Percentiles rank a stretch among this genome's conserved stretches.
phyloP scores from a whole-genome alignment of 2,113 vertebrate genomes.

The Parotia lawesii region DNA sequence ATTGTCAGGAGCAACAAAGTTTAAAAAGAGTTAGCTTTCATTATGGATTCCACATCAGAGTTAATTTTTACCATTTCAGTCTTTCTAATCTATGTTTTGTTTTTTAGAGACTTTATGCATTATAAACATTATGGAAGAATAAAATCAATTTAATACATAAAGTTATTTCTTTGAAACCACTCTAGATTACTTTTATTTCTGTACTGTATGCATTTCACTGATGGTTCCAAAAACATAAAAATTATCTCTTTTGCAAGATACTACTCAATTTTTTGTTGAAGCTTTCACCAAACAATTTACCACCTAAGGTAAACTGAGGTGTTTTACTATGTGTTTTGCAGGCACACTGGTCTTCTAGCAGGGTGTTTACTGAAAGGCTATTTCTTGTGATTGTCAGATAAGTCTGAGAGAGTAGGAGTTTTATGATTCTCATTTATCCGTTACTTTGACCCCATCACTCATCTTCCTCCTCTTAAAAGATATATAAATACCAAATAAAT shows the following conservation, averaged over 20 bases:
- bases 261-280: not conserved
- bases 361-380: not conserved
- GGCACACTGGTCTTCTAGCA: not conserved
- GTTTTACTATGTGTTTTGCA: not conserved
- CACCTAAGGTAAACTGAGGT: not conserved
- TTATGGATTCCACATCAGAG: not conserved
- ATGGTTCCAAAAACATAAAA: not conserved
- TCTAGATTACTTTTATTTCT: not conserved
- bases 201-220: not conserved
- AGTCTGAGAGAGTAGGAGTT: not conserved
- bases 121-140: not conserved
- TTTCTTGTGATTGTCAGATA: not conserved
- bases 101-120: not conserved
- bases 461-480: not conserved
- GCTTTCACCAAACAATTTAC: not conserved
- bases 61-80: not conserved
- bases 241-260: not conserved
- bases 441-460: not conserved
- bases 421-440: not conserved
- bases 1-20: not conserved
- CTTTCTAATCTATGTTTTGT: not conserved
- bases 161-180: not conserved
- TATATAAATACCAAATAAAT: not conserved
- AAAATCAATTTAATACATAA: not conserved
- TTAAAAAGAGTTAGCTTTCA: not conserved